Percentiles rank a stretch among this genome's conserved stretches.
These are phyloP conservation scores for Neria commutata DNA, from an alignment of 2,888 invertebrate genomes.

Conservation along the genomic window DNA sequence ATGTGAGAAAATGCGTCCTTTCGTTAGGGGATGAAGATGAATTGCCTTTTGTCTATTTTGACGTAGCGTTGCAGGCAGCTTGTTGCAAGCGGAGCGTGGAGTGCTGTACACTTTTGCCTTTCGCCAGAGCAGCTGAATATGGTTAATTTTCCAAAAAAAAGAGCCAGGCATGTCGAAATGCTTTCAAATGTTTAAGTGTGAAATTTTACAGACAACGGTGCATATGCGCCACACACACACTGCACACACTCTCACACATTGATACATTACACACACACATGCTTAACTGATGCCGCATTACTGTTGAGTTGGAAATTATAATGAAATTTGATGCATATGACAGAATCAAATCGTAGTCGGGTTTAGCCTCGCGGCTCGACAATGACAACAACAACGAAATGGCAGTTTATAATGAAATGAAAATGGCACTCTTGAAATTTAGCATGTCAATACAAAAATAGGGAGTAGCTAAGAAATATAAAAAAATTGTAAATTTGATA, in stretches of 20 bases:
- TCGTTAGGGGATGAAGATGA: conserved; percentile 54
- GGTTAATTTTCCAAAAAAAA: background rate
- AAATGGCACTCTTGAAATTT: conserved; percentile 6
- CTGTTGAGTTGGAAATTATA: background rate
- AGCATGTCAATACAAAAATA: too few relatives aligned
- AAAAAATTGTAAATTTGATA: too few relatives aligned
- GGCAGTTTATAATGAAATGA: background rate
- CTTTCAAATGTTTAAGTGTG: background rate
- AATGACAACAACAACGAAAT: too few relatives aligned
- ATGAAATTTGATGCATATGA: background rate
- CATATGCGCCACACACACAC: too few relatives aligned
- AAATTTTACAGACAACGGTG: too few relatives aligned
- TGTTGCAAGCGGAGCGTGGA: conserved; percentile 21
- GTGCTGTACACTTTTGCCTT: background rate
- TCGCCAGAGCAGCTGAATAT: background rate
- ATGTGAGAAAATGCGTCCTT: background rate
- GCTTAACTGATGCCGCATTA: background rate
- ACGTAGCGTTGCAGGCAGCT: conserved; percentile 49
- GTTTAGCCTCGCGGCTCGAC: too few relatives aligned
- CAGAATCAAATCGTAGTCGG: background rate
- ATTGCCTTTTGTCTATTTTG: conserved; percentile 56
- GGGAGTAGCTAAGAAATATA: too few relatives aligned
- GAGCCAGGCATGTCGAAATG: background rate
- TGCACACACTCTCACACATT: too few relatives aligned
- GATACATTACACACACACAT: too few relatives aligned